Conservation (phyloP, 2,888 invertebrate genomes). For the Cheilosia grossa region DNA sequence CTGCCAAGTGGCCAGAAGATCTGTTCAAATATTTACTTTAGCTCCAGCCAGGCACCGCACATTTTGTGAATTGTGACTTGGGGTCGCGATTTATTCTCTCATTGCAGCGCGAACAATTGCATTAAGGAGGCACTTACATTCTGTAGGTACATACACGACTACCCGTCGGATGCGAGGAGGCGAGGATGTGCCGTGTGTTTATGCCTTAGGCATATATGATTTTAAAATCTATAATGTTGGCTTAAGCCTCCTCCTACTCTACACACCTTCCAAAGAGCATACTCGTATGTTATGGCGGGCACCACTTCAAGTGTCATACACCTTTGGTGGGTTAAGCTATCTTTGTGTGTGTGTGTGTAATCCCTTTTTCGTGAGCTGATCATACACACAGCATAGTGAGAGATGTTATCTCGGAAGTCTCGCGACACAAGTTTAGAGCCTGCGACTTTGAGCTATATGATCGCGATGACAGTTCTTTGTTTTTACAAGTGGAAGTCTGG, state of each 20-base stretch:
- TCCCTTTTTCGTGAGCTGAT: conserved; percentile 73
- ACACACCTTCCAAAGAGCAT: conserved; percentile 26
- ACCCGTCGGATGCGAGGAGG: conserved; percentile 3
- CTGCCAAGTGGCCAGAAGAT: conserved; percentile 70
- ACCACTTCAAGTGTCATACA: conserved; percentile 69
- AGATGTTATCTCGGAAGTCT: conserved; percentile 68
- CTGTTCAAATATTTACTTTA: conserved; percentile 70
- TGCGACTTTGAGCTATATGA: conserved; percentile 65
- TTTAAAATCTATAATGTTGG: conserved; percentile 46
- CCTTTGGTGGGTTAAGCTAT: conserved; percentile 30
- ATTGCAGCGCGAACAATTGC: conserved; percentile 69
- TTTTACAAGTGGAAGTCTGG: conserved; percentile 10
- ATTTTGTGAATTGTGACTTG: conserved; percentile 68
- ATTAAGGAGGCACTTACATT: conserved; percentile 65
- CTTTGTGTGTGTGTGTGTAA: conserved; percentile 29
- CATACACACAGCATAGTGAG: conserved; percentile 21
- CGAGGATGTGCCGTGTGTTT: conserved; percentile 45
- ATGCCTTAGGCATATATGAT: conserved; percentile 49
- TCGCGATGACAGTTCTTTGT: conserved; percentile 58
- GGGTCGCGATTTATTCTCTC: conserved; percentile 72
- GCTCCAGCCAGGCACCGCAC: conserved; percentile 43
- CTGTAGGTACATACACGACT: background rate
- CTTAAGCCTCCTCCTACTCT: conserved; percentile 61
- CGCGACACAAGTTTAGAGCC: conserved; percentile 49
- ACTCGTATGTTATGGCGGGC: conserved; percentile 1